A percentile compares a stretch with the other conserved stretches of the same genome.
phyloP scores from a whole-genome alignment of 2,888 invertebrate genomes.

The Oligia latruncula region DNA sequence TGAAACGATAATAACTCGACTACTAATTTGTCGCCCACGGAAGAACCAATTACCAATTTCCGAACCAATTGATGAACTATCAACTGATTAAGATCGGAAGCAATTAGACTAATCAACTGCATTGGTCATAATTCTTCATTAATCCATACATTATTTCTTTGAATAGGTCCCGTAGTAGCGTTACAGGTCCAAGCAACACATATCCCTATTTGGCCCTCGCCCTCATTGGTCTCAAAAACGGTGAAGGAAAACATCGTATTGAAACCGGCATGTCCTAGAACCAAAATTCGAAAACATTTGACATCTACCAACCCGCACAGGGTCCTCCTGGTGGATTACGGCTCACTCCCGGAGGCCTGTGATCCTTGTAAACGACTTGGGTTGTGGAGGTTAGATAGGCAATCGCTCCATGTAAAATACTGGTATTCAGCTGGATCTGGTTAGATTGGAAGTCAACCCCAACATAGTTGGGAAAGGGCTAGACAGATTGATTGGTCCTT shows the following conservation, averaged over 20 bases:
- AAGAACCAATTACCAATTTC: conserved; percentile 36
- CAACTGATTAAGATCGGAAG: conserved; percentile 11
- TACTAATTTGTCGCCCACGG: conserved; percentile 18
- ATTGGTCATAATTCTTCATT: not conserved
- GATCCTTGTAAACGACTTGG: not conserved
- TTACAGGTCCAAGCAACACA: not conserved
- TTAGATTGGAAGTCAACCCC: too few relatives aligned
- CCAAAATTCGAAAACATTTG: not conserved
- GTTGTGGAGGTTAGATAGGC: too few relatives aligned
- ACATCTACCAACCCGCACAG: not conserved
- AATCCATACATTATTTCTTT: not conserved
- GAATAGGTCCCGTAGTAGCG: too few relatives aligned
- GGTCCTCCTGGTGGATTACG: not conserved
- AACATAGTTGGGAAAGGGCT: too few relatives aligned
- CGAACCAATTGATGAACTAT: conserved; percentile 1
- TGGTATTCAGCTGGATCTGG: too few relatives aligned
- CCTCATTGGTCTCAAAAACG: not conserved
- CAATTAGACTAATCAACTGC: conserved; percentile 4
- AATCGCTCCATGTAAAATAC: too few relatives aligned
- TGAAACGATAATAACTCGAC: not conserved
- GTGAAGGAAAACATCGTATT: not conserved
- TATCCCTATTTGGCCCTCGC: not conserved
- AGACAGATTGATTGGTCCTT: not conserved
- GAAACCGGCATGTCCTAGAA: not conserved
- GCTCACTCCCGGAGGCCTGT: not conserved